Percentiles rank a stretch among this genome's conserved stretches.
Conservation (phyloP, 1,140 invertebrate species). For the Globodera rostochiensis region DNA sequence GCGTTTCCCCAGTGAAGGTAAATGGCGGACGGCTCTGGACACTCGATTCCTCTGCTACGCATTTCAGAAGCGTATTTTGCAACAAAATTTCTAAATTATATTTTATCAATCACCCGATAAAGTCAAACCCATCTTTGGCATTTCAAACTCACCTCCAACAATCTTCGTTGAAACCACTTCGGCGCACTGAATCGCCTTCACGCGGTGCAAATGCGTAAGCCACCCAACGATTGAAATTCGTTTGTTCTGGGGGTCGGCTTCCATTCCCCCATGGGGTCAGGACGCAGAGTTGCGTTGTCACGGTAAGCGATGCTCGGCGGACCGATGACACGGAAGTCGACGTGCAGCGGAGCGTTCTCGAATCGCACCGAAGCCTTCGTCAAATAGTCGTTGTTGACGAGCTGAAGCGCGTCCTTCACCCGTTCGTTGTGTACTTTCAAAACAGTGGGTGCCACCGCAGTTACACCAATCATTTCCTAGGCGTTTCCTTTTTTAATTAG, state of each 20-base stretch:
- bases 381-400: constrained; percentile 2
- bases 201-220: constrained; percentile 1
- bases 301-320: neutral
- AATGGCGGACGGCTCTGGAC: neutral
- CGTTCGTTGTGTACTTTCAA: constrained; percentile 9
- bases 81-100: too few relatives aligned
- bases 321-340: neutral
- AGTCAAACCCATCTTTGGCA: too few relatives aligned
- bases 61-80: too few relatives aligned
- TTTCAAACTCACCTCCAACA: neutral
- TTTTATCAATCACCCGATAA: too few relatives aligned
- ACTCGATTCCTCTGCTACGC: too few relatives aligned
- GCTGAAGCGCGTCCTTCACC: constrained; percentile 12
- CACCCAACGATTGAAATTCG: neutral
- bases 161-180: neutral
- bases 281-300: neutral
- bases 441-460: constrained; percentile 4
- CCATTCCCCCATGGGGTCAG: neutral
- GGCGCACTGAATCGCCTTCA: neutral
- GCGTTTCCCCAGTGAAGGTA: neutral
- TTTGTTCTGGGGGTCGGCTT: too few relatives aligned
- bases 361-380: neutral
- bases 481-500: neutral
- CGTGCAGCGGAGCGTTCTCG: neutral
- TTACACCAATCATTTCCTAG: constrained; percentile 15